phyloP scores from a whole-genome alignment of 1,140 invertebrate genomes.

The Drosophila arawakana region DNA sequence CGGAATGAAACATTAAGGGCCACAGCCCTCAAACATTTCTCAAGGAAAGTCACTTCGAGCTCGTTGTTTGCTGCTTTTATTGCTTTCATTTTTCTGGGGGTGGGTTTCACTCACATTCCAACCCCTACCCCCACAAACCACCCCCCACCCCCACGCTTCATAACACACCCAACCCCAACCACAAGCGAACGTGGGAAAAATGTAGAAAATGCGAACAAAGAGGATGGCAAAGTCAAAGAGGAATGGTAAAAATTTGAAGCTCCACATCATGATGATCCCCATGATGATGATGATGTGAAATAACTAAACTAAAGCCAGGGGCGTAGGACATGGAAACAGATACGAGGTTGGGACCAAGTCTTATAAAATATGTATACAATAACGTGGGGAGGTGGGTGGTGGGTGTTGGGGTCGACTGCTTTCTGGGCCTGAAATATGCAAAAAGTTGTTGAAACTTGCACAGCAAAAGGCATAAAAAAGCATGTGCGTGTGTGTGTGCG shows the following conservation, averaged over 20 bases:
- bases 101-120: constrained; percentile 22
- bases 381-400: constrained; percentile 34
- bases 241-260: constrained; percentile 42
- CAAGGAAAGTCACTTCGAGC: constrained; percentile 52
- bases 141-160: neutral
- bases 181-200: constrained; percentile 61
- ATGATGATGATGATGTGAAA: constrained; percentile 48
- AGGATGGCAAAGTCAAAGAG: constrained; percentile 35
- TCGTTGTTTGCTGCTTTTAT: constrained; percentile 35
- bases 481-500: constrained; percentile 7
- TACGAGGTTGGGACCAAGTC: constrained; percentile 32
- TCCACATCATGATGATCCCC: constrained; percentile 31
- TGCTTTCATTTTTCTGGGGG: constrained; percentile 34
- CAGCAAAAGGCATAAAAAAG: constrained; percentile 55
- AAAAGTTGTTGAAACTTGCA: constrained; percentile 74
- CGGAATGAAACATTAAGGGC: constrained; percentile 22
- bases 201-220: constrained; percentile 58
- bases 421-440: constrained; percentile 59
- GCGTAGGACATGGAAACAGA: constrained; percentile 21
- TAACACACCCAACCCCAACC: neutral
- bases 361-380: constrained; percentile 75
- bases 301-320: constrained; percentile 60
- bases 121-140: neutral
- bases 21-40: constrained; percentile 17
- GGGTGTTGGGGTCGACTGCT: constrained; percentile 3